Evolutionary conservation across 2,888 invertebrate species (phyloP).

Genomic region (Parnassius mnemosyne): DNA sequence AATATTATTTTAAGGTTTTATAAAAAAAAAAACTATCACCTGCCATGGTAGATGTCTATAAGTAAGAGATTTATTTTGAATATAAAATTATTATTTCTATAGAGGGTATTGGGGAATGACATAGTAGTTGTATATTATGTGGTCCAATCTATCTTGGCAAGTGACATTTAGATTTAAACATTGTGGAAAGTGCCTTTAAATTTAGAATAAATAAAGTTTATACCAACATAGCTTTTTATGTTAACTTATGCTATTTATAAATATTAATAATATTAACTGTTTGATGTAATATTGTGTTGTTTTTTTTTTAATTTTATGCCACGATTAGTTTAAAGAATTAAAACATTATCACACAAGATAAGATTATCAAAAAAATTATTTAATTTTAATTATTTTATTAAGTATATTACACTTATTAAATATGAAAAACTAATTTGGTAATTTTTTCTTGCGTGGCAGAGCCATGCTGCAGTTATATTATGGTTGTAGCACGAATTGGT

Average conservation of each 20-base stretch:
- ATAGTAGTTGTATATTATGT: conserved; percentile 33
- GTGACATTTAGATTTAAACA: conserved; percentile 64
- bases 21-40: conserved; percentile 38
- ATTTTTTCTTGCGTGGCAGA: too few relatives aligned
- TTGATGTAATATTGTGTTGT: conserved; percentile 67
- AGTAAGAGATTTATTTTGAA: conserved; percentile 30
- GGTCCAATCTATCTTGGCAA: conserved; percentile 60
- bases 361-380: too few relatives aligned
- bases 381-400: too few relatives aligned
- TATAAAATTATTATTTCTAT: conserved; percentile 25
- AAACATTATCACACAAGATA: too few relatives aligned
- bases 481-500: too few relatives aligned
- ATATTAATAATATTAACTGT: conserved; percentile 79
- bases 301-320: conserved; percentile 38
- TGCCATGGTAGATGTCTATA: conserved; percentile 46
- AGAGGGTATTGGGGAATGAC: conserved; percentile 29
- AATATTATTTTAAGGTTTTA: conserved; percentile 42
- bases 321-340: too few relatives aligned
- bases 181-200: conserved; percentile 80
- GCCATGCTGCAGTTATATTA: too few relatives aligned
- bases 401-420: too few relatives aligned
- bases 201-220: conserved; percentile 78
- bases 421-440: too few relatives aligned
- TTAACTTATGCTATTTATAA: conserved; percentile 80
- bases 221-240: conserved; percentile 80